Evolutionary conservation across 2,888 invertebrate genomes (phyloP), one percentile per base, ranked within the genome.

Genomic region (Monochamus alternatus): DNA sequence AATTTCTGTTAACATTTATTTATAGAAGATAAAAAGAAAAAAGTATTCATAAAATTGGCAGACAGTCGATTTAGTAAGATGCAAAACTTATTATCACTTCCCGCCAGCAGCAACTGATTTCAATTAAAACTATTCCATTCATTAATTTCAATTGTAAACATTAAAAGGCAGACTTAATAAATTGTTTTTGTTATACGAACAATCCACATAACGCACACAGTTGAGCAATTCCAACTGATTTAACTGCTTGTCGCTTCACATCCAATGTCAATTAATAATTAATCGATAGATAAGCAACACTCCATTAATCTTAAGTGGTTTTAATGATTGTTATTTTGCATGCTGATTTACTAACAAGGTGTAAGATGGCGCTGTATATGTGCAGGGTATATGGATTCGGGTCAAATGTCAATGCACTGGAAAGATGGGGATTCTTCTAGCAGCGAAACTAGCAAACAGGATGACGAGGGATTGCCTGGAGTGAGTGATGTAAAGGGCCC

Each of bases 401-500:
- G 75, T 73, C 82, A 80, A 63, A 71, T 74, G 47, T 69, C 76
- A 14, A 32, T 51, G 14, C 79, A 78, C n/a, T 80, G 82, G 79
- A 90, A 89, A 84, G 91, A 91, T 78, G 90, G 90, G 5, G 91
- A 91, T 83, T 92, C 92, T 0, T 92, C 91, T 31, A 90, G 91
- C 79, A 91, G 91, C 81, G 91, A 92, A 80, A 89, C 90, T 10
- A 91, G 91, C 68, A 91, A 90, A 83, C 90, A 90, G 66, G 90
- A 90, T 75, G 89, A 89, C 51, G 85, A 84, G 51, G 76, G 78
- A 62, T 79, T 80, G 22, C 31, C 69, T 43, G 77, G 75, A 59
- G 76, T 81, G n/a, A 78, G 71, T 55, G 81, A 82, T 59, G 76
- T 55, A 67, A 81, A 82, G 72, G 38, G 79, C 10, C 67, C 75